Percentiles rank a stretch among this genome's conserved stretches.
Evolutionary conservation across 2,113 vertebrate species (phyloP).

Genomic region (Ranitomeya imitator): DNA sequence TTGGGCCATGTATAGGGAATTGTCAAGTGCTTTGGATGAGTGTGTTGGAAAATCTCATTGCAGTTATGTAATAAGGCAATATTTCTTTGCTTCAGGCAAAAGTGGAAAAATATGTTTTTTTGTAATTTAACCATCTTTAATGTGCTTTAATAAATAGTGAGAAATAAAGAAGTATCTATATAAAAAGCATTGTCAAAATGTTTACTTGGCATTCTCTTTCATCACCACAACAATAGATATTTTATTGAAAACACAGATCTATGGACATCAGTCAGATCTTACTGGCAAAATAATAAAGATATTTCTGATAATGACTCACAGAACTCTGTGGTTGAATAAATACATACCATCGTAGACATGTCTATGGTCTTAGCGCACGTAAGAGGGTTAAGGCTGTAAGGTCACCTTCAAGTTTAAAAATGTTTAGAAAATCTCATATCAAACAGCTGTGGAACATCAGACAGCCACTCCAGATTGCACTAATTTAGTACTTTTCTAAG

Average conservation of each 20-base stretch:
- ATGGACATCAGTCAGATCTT: background rate
- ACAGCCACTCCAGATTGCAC: constrained; percentile 64
- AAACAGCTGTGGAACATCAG: constrained; percentile 69
- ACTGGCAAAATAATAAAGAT: background rate
- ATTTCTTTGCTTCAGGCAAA: background rate
- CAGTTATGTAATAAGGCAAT: background rate
- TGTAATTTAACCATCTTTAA: background rate
- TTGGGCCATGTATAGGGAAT: background rate
- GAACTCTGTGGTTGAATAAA: constrained; percentile 59
- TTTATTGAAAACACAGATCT: background rate
- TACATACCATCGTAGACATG: constrained; percentile 61
- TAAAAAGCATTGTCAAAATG: background rate
- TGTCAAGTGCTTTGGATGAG: background rate
- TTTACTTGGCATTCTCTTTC: background rate
- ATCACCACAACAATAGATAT: background rate
- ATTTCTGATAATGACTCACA: constrained; percentile 31
- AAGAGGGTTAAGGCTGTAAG: constrained; percentile 59
- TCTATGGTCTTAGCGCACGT: constrained; percentile 57
- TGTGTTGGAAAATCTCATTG: background rate
- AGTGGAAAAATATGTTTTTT: background rate
- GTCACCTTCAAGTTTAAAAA: constrained; percentile 58
- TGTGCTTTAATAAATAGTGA: background rate
- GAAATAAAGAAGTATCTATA: background rate
- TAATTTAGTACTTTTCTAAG: constrained; percentile 50
- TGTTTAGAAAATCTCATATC: constrained; percentile 68